These are phyloP conservation scores for Habroteleia sp. DNA, from an alignment of 2,888 invertebrate species.

Conservation along the genomic window DNA sequence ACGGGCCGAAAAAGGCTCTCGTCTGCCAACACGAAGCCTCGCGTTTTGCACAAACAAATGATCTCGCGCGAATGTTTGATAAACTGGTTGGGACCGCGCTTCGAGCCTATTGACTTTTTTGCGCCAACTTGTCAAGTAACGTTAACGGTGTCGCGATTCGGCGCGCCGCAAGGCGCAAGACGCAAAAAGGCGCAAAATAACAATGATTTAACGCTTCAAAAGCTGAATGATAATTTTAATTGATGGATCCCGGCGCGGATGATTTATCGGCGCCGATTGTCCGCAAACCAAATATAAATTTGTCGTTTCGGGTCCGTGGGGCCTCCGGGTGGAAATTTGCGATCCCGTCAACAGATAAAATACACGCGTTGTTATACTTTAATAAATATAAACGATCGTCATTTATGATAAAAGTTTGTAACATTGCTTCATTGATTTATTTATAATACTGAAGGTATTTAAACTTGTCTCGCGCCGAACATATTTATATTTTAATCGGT, in stretches of 20 bases:
- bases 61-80: slow-evolving; percentile 72
- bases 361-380: slow-evolving; percentile 56
- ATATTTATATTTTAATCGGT: slow-evolving; percentile 65
- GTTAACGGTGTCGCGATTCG: slow-evolving; percentile 76
- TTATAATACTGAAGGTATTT: slow-evolving; percentile 59
- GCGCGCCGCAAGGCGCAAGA: slow-evolving; percentile 65
- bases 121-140: slow-evolving; percentile 66
- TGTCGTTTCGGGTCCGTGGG: slow-evolving; percentile 27
- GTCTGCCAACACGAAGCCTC: slow-evolving; percentile 31
- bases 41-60: slow-evolving; percentile 64
- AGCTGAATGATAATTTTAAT: slow-evolving; percentile 17
- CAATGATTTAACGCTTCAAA: background rate
- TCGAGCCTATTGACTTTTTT: slow-evolving; percentile 76
- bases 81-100: slow-evolving; percentile 75
- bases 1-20: slow-evolving; percentile 13
- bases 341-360: slow-evolving; percentile 39
- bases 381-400: slow-evolving; percentile 61
- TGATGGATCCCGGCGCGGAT: slow-evolving; percentile 16
- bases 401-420: slow-evolving; percentile 60
- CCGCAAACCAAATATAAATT: slow-evolving; percentile 41
- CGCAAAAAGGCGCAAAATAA: slow-evolving; percentile 33
- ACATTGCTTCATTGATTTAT: slow-evolving; percentile 60
- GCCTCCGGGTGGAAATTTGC: slow-evolving; percentile 28
- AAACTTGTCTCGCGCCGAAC: slow-evolving; percentile 61
- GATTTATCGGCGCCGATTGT: slow-evolving; percentile 38